These are phyloP conservation scores for Contarinia nasturtii DNA, from an alignment of 1,140 invertebrate genomes.

Conservation along the genomic window DNA sequence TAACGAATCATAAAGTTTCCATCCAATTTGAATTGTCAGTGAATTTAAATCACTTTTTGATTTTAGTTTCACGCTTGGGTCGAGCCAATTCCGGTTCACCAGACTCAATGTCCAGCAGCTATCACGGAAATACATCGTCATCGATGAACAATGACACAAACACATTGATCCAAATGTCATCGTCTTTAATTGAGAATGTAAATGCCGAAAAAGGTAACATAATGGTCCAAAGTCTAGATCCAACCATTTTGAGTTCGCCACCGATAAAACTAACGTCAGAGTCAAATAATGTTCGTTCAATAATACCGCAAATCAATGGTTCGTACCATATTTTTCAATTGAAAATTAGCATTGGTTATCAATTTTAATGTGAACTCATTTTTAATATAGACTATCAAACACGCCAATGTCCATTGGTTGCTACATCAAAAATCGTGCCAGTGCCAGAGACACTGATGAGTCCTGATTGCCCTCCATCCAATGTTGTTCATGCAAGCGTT, in stretches of 20 bases:
- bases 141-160: constrained; percentile 24
- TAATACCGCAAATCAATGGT: constrained; percentile 21
- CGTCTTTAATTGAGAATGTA: constrained; percentile 21
- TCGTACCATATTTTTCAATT: background rate
- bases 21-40: background rate
- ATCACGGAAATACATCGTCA: constrained; percentile 32
- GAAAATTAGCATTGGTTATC: no score
- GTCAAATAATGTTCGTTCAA: background rate
- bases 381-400: background rate
- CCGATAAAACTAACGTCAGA: background rate
- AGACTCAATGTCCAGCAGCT: constrained; percentile 48
- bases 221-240: constrained; percentile 44
- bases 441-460: constrained; percentile 71
- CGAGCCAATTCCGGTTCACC: constrained; percentile 34
- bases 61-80: constrained; percentile 26
- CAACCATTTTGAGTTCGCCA: constrained; percentile 8
- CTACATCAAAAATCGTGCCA: constrained; percentile 64
- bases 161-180: constrained; percentile 34
- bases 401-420: constrained; percentile 37
- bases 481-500: constrained; percentile 9
- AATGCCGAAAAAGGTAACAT: constrained; percentile 24
- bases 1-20: constrained; percentile 3
- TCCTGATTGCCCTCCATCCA: constrained; percentile 40
- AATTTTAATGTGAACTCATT: no score
- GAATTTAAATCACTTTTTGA: constrained; percentile 1